A percentile compares a stretch with the other conserved stretches of the same genome.
Evolutionary conservation across 2,113 vertebrate species (phyloP).

Genomic region (Terrapene triunguis): DNA sequence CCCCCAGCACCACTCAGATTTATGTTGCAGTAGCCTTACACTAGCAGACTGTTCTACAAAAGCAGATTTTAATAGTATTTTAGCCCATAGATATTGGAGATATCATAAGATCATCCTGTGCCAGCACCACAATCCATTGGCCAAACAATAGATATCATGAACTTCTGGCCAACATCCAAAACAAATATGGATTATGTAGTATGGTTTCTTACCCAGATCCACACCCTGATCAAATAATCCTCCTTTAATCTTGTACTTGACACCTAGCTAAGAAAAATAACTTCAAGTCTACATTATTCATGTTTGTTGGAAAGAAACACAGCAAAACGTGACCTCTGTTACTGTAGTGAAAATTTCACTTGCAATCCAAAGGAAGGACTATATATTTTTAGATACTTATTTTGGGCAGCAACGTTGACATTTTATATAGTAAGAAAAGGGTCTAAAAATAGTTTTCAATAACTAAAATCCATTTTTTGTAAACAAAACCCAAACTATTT

Average conservation of each 20-base stretch:
- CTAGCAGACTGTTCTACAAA: background rate
- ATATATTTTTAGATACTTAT: background rate
- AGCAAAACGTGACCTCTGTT: background rate
- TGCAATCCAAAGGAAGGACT: background rate
- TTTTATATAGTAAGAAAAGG: no score
- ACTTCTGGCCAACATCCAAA: background rate
- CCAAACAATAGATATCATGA: rapidly evolving
- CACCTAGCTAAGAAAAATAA: background rate
- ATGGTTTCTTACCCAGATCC: background rate
- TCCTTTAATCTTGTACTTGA: background rate
- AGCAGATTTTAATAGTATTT: background rate
- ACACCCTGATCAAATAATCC: background rate
- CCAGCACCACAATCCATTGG: background rate
- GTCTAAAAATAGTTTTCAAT: no score
- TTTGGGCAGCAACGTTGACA: no score
- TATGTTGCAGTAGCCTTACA: background rate
- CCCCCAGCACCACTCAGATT: background rate
- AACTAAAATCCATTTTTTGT: no score
- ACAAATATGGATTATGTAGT: background rate
- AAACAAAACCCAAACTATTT: no score
- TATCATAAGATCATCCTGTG: background rate
- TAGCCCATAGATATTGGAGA: background rate
- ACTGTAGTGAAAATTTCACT: background rate
- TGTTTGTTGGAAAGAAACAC: background rate
- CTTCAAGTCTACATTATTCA: background rate